Base-by-base conservation (phyloP, 2,888 invertebrate genomes). In the Ecliptopera silaceata region DNA sequence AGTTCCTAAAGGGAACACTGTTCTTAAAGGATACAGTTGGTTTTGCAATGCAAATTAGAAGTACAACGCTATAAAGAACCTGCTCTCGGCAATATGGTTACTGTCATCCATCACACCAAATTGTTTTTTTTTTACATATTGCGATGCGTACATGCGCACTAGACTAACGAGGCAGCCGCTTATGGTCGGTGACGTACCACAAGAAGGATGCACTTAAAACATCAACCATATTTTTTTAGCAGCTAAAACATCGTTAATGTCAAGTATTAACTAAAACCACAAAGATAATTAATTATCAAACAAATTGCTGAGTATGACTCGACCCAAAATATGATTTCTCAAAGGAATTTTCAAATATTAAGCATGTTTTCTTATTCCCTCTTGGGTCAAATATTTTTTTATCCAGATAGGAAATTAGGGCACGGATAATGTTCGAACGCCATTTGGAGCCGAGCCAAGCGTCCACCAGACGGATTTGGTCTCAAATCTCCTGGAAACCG, bases 401-500 rank as follows among this genome's bases (percentile, higher is more conserved):
- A 74, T 74, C 74, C 68, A 66, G 73, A 75, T 75, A 77, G 76
- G 80, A 82, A 88, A 84, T 84, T 83, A 84, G 85, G 79, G 77
- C 86, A 69, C 76, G 70, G 75, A 71, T 75, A 78, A 79, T 78
- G 75, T 79, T 80, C 70, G 76, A 75, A 73, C 71, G 71, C 72
- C 73, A 77, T 83, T 88, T 89, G 89, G 89, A 78, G 56, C 51
- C 15, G 56, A 51, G 84, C 89, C 89, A 89, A 75, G 66, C 72
- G 67, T 69, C 80, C 72, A 72, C 65, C 71, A 72, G 67, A 70
- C 69, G 74, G 74, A 72, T 78, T 77, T 68, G 75, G 72, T 72
- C 75, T 77, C 82, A 81, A 83, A 83, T 82, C 79, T 75, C 73
- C 71, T 78, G 74, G 76, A 84, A 78, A 75, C 73, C 68, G 72